Percentiles rank a stretch among this genome's conserved stretches.
phyloP scores from a whole-genome alignment of 2,888 invertebrate genomes.

The Phlogophora meticulosa region DNA sequence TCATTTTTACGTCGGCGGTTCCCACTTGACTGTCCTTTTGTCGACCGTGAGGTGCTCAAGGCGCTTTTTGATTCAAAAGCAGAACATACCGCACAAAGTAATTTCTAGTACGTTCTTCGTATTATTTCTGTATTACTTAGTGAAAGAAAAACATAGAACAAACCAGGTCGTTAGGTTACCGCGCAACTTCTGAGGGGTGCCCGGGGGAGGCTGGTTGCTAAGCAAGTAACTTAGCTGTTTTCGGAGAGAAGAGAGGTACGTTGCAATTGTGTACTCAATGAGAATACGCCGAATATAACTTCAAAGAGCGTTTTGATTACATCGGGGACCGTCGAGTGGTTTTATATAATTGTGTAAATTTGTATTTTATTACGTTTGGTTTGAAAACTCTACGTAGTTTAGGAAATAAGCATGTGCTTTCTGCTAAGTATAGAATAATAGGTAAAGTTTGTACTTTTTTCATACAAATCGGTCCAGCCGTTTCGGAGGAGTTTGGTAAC shows the following conservation, averaged over 20 bases:
- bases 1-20: conserved; percentile 36
- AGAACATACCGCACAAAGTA: conserved; percentile 37
- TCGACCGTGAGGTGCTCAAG: conserved; percentile 25
- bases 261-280: conserved; percentile 53
- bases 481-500: too few species aligned
- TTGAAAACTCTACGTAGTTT: conserved; percentile 3
- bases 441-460: background rate
- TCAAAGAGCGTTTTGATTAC: conserved; percentile 43
- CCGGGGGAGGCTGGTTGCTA: conserved; percentile 51
- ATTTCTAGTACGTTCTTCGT: conserved; percentile 36
- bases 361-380: conserved; percentile 44
- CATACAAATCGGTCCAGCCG: too few species aligned
- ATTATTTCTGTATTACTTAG: conserved; percentile 50
- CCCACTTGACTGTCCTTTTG: conserved; percentile 49
- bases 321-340: conserved; percentile 33
- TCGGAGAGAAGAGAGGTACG: background rate
- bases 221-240: conserved; percentile 35
- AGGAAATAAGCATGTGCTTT: background rate
- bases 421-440: background rate
- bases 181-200: conserved; percentile 31
- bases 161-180: conserved; percentile 43
- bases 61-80: conserved; percentile 34
- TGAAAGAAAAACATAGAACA: conserved; percentile 49
- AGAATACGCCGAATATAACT: conserved; percentile 24
- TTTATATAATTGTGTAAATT: conserved; percentile 33